Conservation (phyloP, 2,888 invertebrate genomes). For the Phalera bucephala region DNA sequence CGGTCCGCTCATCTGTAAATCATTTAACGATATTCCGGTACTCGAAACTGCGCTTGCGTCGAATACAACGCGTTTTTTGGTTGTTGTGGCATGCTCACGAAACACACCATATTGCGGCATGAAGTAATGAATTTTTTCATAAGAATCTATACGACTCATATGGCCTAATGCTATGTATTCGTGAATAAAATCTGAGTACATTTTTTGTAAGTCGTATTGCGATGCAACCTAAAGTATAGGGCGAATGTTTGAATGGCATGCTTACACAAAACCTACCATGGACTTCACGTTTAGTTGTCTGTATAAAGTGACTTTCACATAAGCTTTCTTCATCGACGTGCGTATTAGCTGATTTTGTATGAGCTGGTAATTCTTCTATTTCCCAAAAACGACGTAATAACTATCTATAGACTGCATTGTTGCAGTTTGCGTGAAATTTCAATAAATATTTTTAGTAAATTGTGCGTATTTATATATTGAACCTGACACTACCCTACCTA, state of each 20-base stretch:
- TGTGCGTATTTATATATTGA: neutral
- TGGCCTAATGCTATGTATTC: neutral
- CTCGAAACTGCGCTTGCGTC: too few species aligned
- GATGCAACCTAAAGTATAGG: neutral
- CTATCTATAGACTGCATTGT: neutral
- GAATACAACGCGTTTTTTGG: too few species aligned
- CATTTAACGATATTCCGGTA: too few species aligned
- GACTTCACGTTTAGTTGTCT: neutral
- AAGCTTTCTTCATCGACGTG: neutral
- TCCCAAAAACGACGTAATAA: neutral
- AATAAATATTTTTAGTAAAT: neutral
- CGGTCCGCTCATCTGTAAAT: slow-evolving; percentile 5
- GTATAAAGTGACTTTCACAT: neutral
- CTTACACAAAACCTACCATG: slow-evolving; percentile 7
- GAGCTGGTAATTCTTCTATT: neutral
- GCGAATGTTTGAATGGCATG: slow-evolving; percentile 5
- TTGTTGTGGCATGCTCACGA: neutral
- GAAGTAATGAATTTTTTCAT: neutral
- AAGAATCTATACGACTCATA: neutral
- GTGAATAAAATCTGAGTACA: neutral
- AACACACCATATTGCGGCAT: neutral
- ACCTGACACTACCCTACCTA: slow-evolving; percentile 11
- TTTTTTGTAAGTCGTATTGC: slow-evolving; percentile 1
- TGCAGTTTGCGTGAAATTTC: neutral
- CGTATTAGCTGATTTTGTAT: neutral